Conservation (phyloP, 1,140 invertebrate genomes). For the Amphibalanus amphitrite region DNA sequence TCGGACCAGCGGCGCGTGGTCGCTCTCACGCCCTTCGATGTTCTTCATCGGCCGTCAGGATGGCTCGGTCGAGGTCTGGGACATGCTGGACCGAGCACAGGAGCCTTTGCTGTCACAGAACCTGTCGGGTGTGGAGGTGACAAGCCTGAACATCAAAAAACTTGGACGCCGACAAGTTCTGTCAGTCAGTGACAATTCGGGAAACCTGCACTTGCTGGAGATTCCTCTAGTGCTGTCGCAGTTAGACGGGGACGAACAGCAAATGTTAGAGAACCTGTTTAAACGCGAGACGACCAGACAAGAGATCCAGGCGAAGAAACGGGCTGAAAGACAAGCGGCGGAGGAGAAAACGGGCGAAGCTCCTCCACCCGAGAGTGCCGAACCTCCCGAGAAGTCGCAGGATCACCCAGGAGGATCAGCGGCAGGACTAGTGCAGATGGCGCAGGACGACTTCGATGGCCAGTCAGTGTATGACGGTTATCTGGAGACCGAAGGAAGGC, state of each 20-base stretch:
- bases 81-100: conserved; percentile 29
- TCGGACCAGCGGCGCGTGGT: not conserved
- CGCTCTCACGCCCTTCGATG: not conserved
- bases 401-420: not conserved
- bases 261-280: not conserved
- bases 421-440: not conserved
- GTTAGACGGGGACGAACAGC: not conserved
- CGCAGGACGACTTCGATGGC: not conserved
- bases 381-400: not conserved
- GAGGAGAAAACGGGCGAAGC: not conserved
- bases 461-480: not conserved
- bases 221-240: not conserved
- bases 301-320: not conserved
- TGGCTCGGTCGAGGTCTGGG: conserved; percentile 31
- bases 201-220: not conserved
- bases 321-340: not conserved
- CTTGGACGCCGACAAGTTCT: not conserved
- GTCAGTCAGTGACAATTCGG: not conserved
- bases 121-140: not conserved
- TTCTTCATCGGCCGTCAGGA: conserved; percentile 28
- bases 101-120: conserved; percentile 19
- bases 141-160: not conserved
- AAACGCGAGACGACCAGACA: not conserved
- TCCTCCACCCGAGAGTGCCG: not conserved
- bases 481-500: not conserved